Evolutionary conservation across 1,140 invertebrate genomes (phyloP).

Genomic region (Steinernema khuongi): DNA sequence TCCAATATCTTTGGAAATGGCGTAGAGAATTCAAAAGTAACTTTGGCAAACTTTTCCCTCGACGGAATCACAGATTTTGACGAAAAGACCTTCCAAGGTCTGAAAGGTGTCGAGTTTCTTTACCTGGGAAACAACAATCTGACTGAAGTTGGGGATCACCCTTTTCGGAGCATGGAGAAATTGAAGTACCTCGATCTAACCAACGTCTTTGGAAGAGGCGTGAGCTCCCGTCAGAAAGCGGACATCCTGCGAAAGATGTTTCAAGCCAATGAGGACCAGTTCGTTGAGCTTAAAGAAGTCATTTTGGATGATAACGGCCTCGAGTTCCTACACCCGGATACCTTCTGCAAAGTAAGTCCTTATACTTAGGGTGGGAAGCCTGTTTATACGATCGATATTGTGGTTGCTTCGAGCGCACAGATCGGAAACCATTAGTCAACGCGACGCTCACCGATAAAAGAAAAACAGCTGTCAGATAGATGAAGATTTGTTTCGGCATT

Average conservation of each 20-base stretch:
- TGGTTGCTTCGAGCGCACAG: not conserved
- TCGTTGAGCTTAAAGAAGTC: conserved; percentile 32
- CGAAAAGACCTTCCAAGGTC: conserved; percentile 25
- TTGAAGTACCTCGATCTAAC: conserved; percentile 35
- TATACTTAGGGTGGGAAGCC: not conserved
- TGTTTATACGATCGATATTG: conserved; percentile 7
- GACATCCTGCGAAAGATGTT: conserved; percentile 33
- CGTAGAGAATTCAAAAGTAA: conserved; percentile 14
- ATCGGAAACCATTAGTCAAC: not conserved
- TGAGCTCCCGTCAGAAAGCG: conserved; percentile 21
- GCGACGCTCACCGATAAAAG: not conserved
- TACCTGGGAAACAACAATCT: conserved; percentile 28
- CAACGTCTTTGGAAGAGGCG: conserved; percentile 18
- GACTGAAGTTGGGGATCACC: conserved; percentile 21
- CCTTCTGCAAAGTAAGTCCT: conserved; percentile 33
- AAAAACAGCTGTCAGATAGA: conserved; percentile 25
- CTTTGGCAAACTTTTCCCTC: conserved; percentile 30
- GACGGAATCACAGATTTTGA: conserved; percentile 25
- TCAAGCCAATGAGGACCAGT: conserved; percentile 19
- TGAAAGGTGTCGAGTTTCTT: conserved; percentile 27
- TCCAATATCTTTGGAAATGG: conserved; percentile 26
- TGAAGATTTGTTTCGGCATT: too few species aligned
- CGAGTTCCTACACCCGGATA: conserved; percentile 33
- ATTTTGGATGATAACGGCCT: conserved; percentile 28
- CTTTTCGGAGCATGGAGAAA: conserved; percentile 22